A percentile compares a stretch with the other conserved stretches of the same genome.
These are phyloP conservation scores for Pentamera pediparva DNA, from an alignment of 53 echinoderm and acorn worm genomes.

Conservation along the genomic window DNA sequence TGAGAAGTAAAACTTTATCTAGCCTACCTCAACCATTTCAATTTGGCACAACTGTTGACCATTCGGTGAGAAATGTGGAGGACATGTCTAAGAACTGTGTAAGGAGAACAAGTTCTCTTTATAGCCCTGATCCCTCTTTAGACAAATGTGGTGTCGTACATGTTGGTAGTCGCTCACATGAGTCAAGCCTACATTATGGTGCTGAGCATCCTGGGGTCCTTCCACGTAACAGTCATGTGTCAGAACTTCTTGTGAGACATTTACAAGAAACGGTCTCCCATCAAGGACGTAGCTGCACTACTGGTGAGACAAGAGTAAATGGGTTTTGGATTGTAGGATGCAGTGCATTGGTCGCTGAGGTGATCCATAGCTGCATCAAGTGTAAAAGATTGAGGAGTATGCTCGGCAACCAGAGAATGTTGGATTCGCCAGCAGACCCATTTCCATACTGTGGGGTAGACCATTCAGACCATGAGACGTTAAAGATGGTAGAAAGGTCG, in stretches of 20 bases:
- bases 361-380: neutral
- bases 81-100: no score
- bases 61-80: no score
- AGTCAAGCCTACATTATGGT: no score
- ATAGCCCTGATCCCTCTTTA: neutral
- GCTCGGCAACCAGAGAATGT: neutral
- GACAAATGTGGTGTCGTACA: neutral
- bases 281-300: no score
- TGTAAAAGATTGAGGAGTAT: neutral
- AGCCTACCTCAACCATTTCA: no score
- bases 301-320: no score
- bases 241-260: conserved; percentile 1
- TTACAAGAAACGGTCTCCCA: no score
- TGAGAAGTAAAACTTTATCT: no score
- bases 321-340: no score
- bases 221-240: conserved; percentile 3
- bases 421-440: conserved; percentile 30
- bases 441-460: conserved; percentile 43
- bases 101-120: neutral
- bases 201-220: no score
- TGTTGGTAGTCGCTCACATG: conserved; percentile 15
- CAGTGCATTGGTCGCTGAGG: neutral
- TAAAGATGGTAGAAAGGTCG: conserved; percentile 29
- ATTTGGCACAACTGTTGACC: no score
- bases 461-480: conserved; percentile 33